Evolutionary conservation across 2,113 vertebrate genomes (phyloP).

Genomic region (Burhinus oedicnemus): DNA sequence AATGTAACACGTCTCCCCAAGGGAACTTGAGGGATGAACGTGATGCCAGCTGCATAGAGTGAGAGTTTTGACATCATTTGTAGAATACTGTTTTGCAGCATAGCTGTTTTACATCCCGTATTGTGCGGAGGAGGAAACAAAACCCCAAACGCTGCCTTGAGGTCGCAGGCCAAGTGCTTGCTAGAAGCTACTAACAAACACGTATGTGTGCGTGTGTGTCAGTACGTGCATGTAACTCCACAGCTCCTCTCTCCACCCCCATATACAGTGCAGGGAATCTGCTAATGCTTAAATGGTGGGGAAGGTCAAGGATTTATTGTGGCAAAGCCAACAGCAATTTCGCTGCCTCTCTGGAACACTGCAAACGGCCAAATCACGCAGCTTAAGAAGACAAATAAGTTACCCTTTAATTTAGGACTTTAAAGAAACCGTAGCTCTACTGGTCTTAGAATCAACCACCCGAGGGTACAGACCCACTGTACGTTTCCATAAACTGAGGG

Average conservation of each 20-base stretch:
- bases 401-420: background rate
- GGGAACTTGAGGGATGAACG: background rate
- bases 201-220: background rate
- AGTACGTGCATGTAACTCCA: background rate
- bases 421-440: background rate
- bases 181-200: background rate
- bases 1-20: background rate
- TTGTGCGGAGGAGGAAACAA: background rate
- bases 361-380: background rate
- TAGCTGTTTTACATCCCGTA: background rate
- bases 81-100: background rate
- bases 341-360: background rate
- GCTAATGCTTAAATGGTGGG: background rate
- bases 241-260: background rate
- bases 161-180: background rate
- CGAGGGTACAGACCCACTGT: background rate
- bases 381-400: background rate
- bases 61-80: background rate
- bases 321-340: constrained; percentile 26
- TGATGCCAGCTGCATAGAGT: rapidly evolving
- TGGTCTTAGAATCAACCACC: background rate
- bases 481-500: background rate
- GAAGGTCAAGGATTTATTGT: constrained; percentile 40
- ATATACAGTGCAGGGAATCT: background rate
- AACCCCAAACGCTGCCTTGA: background rate